Conservation (phyloP, 2,113 vertebrate genomes). For the Eira barbara region DNA sequence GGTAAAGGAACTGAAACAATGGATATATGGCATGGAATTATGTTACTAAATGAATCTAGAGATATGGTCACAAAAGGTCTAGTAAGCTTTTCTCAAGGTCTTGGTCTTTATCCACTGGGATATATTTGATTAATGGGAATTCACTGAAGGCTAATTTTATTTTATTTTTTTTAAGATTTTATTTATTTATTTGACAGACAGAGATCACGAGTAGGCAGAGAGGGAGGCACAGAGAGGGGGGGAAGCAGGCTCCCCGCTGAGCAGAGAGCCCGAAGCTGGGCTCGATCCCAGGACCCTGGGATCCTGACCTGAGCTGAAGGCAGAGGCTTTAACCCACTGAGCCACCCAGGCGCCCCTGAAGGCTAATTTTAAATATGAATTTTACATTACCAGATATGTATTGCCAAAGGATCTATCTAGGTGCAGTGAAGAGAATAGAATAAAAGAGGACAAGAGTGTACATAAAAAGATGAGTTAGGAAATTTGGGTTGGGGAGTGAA, state of each 20-base stretch:
- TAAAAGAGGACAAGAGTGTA: neutral
- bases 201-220: no score
- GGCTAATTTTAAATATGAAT: neutral
- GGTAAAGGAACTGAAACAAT: neutral
- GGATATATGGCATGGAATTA: neutral
- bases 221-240: no score
- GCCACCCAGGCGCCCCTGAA: neutral
- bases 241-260: no score
- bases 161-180: neutral
- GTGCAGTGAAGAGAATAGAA: neutral
- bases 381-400: neutral
- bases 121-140: neutral
- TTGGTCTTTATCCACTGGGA: neutral
- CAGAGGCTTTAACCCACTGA: no score
- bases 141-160: neutral
- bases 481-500: neutral
- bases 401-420: neutral
- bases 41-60: neutral
- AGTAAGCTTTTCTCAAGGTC: neutral
- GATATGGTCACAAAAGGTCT: neutral
- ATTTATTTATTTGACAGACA: no score
- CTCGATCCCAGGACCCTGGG: no score
- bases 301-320: no score
- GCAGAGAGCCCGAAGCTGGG: no score
- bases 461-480: neutral